These are phyloP conservation scores for Arctia plantaginis DNA, from an alignment of 2,888 invertebrate genomes.

Conservation along the genomic window DNA sequence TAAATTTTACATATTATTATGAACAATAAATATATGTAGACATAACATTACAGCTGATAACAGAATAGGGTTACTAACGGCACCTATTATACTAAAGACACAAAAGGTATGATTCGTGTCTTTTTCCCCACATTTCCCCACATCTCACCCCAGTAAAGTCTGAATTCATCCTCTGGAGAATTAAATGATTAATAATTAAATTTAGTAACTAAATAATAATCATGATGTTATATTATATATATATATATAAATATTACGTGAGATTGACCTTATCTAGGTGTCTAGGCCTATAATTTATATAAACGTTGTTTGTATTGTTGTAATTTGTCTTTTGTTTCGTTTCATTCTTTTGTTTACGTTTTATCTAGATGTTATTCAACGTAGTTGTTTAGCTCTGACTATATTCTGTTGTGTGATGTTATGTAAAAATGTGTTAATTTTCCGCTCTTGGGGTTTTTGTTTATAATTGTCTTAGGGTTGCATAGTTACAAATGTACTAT, in stretches of 20 bases:
- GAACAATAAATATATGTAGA: no score
- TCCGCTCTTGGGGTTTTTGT: background rate
- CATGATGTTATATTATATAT: background rate
- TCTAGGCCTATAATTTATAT: background rate
- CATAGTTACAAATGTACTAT: no score
- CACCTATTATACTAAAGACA: no score
- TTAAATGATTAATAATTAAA: no score
- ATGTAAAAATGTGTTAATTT: constrained; percentile 7
- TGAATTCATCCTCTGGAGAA: no score
- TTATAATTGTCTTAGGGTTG: no score
- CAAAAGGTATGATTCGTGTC: no score
- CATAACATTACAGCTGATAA: no score
- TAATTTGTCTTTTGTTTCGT: constrained; percentile 14
- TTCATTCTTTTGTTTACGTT: constrained; percentile 20
- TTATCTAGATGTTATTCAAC: constrained; percentile 12
- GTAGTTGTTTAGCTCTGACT: background rate
- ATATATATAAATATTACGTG: constrained; percentile 2
- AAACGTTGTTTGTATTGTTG: constrained; percentile 15
- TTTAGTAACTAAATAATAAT: background rate
- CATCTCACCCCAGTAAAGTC: no score
- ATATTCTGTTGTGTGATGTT: constrained; percentile 7
- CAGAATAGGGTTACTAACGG: no score
- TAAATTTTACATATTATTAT: no score
- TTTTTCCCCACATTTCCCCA: no score
- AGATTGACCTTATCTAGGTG: background rate